phyloP scores from a whole-genome alignment of 2,888 invertebrate species.

The Agonopterix subpropinquella region DNA sequence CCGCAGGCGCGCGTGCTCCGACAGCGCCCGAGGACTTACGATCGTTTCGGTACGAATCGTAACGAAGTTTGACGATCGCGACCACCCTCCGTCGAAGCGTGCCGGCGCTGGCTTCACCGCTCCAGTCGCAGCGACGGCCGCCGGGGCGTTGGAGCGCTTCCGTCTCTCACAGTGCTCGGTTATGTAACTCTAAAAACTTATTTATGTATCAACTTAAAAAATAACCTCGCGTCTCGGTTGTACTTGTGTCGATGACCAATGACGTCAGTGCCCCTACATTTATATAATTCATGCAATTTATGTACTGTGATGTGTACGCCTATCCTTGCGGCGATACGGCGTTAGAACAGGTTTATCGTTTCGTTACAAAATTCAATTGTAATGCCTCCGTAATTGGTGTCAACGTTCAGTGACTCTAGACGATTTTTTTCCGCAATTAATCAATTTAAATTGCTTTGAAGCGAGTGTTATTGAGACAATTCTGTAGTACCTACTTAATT shows the following conservation, averaged over 20 bases:
- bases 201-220: constrained; percentile 66
- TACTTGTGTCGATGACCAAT: constrained; percentile 24
- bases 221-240: constrained; percentile 27
- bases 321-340: constrained; percentile 55
- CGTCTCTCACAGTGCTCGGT: constrained; percentile 56
- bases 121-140: constrained; percentile 70
- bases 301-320: constrained; percentile 66
- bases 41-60: constrained; percentile 67
- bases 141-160: constrained; percentile 67
- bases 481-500: constrained; percentile 3
- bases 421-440: neutral
- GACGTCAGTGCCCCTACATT: constrained; percentile 9
- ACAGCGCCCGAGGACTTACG: constrained; percentile 64
- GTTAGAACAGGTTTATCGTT: constrained; percentile 60
- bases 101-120: constrained; percentile 51
- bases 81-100: constrained; percentile 68
- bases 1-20: constrained; percentile 71
- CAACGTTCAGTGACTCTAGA: neutral
- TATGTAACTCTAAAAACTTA: constrained; percentile 72
- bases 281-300: constrained; percentile 11
- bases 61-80: constrained; percentile 70
- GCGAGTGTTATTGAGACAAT: constrained; percentile 28
- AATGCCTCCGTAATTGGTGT: constrained; percentile 20
- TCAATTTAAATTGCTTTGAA: neutral
- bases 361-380: constrained; percentile 40